Evolutionary conservation across 2,113 vertebrate genomes (phyloP).

Genomic region (Chaetodon trifascialis): DNA sequence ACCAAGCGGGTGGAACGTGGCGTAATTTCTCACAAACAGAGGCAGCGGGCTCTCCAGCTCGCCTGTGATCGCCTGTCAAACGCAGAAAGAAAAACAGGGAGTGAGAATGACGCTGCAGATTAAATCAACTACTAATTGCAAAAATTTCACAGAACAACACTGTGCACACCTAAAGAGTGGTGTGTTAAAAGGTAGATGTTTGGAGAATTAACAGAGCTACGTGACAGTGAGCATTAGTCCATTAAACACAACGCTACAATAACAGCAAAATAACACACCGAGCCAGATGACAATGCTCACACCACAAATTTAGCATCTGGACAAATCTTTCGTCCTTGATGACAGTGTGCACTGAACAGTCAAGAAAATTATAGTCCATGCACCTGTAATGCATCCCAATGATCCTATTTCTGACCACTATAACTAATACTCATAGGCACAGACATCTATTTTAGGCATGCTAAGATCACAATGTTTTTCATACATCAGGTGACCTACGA

Average conservation of each 20-base stretch:
- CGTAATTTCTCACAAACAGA: slow-evolving; percentile 58
- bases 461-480: slow-evolving; percentile 6
- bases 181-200: slow-evolving; percentile 5
- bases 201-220: neutral
- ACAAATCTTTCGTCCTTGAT: slow-evolving; percentile 22
- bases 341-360: slow-evolving; percentile 10
- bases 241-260: slow-evolving; percentile 5
- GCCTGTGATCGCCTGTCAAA: slow-evolving; percentile 59
- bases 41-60: slow-evolving; percentile 23
- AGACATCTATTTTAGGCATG: slow-evolving; percentile 41
- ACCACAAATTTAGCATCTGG: neutral
- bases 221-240: neutral
- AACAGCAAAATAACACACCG: neutral
- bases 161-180: neutral
- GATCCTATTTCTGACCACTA: slow-evolving; percentile 37
- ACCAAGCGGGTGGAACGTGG: neutral
- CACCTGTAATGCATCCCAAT: slow-evolving; percentile 16
- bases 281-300: neutral
- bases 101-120: slow-evolving; percentile 8
- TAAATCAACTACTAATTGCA: slow-evolving; percentile 36
- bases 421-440: slow-evolving; percentile 13
- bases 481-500: slow-evolving; percentile 2
- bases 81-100: slow-evolving; percentile 50
- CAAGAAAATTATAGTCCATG: slow-evolving; percentile 30
- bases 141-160: neutral